Conservation (phyloP, 1,140 invertebrate species). For the Neodiprion virginianus region DNA sequence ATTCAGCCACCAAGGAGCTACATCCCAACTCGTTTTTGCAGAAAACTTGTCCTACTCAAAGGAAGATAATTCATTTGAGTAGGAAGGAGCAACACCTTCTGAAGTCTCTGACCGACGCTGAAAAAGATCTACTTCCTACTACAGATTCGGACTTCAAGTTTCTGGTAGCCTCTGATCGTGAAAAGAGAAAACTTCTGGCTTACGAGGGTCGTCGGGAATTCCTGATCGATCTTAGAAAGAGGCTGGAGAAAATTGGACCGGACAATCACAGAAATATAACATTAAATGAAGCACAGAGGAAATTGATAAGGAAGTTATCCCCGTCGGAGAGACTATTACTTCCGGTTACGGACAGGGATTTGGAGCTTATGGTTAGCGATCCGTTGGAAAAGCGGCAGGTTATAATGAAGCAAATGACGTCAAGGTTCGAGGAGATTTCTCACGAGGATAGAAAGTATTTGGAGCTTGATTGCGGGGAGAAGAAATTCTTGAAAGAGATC, state of each 20-base stretch:
- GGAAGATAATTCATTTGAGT: not conserved
- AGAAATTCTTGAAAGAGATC: not conserved
- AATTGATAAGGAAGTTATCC: not conserved
- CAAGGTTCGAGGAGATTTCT: not conserved
- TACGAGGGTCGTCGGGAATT: not conserved
- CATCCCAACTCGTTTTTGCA: not conserved
- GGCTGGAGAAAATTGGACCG: not conserved
- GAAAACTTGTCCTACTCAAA: not conserved
- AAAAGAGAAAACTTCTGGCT: not conserved
- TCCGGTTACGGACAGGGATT: not conserved
- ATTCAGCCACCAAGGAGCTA: too few species aligned
- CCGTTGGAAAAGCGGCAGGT: constrained; percentile 1
- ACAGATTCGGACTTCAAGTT: not conserved
- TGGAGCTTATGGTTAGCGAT: not conserved
- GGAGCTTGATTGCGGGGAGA: not conserved
- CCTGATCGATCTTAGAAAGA: not conserved
- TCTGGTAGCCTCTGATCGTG: not conserved
- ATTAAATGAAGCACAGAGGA: not conserved
- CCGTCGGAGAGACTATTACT: not conserved
- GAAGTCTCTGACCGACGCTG: not conserved
- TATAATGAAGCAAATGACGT: not conserved
- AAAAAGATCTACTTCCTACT: not conserved
- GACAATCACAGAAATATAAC: not conserved
- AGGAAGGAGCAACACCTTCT: not conserved
- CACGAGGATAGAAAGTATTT: not conserved